Evolutionary conservation across 2,113 vertebrate species (phyloP).

Genomic region (Oxyura jamaicensis): DNA sequence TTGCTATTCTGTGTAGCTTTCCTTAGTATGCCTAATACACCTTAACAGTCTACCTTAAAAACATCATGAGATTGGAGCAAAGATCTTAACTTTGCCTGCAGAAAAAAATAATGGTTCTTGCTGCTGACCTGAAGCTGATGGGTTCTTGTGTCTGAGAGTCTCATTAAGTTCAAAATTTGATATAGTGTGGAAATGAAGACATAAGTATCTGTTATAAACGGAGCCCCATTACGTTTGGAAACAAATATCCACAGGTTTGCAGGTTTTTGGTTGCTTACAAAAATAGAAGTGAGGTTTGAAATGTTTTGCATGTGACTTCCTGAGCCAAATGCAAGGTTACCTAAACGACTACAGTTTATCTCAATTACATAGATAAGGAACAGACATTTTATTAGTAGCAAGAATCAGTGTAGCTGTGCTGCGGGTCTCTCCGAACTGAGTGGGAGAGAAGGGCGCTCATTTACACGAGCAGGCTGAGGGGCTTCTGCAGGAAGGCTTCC

Average conservation of each 20-base stretch:
- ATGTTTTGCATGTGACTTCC: neutral
- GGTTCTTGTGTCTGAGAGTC: neutral
- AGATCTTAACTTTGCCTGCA: neutral
- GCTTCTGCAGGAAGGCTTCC: neutral
- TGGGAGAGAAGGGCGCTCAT: neutral
- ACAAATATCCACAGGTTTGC: neutral
- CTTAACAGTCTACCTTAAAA: conserved; percentile 26
- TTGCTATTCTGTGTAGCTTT: neutral
- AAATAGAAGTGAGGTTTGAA: neutral
- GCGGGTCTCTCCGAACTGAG: neutral
- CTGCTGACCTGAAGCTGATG: neutral
- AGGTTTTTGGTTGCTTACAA: neutral
- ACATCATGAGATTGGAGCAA: neutral
- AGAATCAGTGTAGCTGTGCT: neutral
- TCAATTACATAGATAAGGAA: neutral
- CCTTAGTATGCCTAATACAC: neutral
- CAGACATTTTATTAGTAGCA: neutral
- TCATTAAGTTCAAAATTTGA: neutral
- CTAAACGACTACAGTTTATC: neutral
- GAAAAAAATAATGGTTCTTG: neutral
- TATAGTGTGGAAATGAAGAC: neutral
- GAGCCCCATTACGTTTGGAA: neutral
- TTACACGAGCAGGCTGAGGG: neutral
- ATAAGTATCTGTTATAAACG: neutral
- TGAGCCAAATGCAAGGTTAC: neutral